Conservation (phyloP, 2,888 invertebrate species). For the Eilema depressum region DNA sequence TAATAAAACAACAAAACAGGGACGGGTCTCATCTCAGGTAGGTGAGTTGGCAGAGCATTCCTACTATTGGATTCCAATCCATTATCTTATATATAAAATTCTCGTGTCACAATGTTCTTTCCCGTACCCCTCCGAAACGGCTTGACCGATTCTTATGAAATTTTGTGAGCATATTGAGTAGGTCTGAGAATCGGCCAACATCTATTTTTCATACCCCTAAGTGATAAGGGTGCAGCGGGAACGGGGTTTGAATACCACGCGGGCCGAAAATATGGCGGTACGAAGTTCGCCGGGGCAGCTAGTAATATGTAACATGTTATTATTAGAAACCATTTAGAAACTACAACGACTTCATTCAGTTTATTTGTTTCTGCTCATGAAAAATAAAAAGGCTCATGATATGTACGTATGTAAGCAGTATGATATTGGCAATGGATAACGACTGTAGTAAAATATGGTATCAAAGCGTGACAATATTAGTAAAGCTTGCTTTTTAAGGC, state of each 20-base stretch:
- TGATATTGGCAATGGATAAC: slow-evolving; percentile 22
- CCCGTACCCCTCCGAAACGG: too few species aligned
- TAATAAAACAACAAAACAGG: not conserved
- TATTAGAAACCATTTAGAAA: not conserved
- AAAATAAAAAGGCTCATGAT: not conserved
- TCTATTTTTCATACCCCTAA: too few species aligned
- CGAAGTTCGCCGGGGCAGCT: too few species aligned
- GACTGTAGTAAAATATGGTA: slow-evolving; percentile 23
- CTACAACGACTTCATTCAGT: not conserved
- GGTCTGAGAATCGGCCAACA: too few species aligned
- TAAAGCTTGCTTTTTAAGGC: slow-evolving; percentile 30
- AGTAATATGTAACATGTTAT: not conserved
- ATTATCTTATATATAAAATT: too few species aligned
- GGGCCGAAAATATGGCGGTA: too few species aligned
- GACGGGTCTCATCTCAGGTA: not conserved
- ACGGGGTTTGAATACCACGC: too few species aligned
- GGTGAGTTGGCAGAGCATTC: not conserved
- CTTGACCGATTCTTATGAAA: too few species aligned
- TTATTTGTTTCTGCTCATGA: not conserved
- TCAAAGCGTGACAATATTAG: slow-evolving; percentile 28
- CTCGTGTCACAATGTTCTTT: too few species aligned
- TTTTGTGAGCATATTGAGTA: too few species aligned
- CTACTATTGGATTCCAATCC: not conserved
- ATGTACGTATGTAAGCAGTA: not conserved
- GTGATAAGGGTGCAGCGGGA: too few species aligned